phyloP scores from a whole-genome alignment of 1,140 invertebrate species.

The Formica exsecta region DNA sequence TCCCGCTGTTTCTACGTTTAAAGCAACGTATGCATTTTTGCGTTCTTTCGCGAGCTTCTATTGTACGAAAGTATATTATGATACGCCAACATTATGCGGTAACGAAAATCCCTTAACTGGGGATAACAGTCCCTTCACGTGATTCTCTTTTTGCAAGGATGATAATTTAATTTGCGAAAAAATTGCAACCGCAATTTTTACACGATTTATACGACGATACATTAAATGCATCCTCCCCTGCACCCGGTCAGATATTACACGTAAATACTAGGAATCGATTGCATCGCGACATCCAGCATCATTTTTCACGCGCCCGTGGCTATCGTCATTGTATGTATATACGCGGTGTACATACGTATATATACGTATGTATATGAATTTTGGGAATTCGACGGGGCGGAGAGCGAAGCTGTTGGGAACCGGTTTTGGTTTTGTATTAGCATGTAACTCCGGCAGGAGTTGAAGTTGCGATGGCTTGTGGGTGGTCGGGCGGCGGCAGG shows the following conservation, averaged over 20 bases:
- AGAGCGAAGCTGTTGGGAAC: slow-evolving; percentile 79
- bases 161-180: slow-evolving; percentile 34
- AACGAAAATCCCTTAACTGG: neutral
- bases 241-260: slow-evolving; percentile 45
- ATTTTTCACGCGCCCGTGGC: slow-evolving; percentile 45
- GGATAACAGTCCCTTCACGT: neutral
- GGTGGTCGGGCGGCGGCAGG: slow-evolving; percentile 77
- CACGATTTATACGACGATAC: neutral
- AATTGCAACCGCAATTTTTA: slow-evolving; percentile 34
- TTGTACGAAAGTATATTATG: neutral
- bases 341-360: neutral
- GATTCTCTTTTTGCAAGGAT: neutral
- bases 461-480: slow-evolving; percentile 83
- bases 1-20: slow-evolving; percentile 15
- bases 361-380: slow-evolving; percentile 67
- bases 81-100: neutral
- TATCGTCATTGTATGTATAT: slow-evolving; percentile 25
- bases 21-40: slow-evolving; percentile 31
- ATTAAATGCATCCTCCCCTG: slow-evolving; percentile 20
- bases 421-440: slow-evolving; percentile 85
- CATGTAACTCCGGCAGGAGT: slow-evolving; percentile 85
- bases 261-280: slow-evolving; percentile 59
- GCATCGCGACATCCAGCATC: slow-evolving; percentile 43
- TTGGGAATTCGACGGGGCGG: slow-evolving; percentile 73
- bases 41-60: slow-evolving; percentile 11